Evolutionary conservation across 2,888 invertebrate species (phyloP).

Genomic region (Trichogramma evanescens): DNA sequence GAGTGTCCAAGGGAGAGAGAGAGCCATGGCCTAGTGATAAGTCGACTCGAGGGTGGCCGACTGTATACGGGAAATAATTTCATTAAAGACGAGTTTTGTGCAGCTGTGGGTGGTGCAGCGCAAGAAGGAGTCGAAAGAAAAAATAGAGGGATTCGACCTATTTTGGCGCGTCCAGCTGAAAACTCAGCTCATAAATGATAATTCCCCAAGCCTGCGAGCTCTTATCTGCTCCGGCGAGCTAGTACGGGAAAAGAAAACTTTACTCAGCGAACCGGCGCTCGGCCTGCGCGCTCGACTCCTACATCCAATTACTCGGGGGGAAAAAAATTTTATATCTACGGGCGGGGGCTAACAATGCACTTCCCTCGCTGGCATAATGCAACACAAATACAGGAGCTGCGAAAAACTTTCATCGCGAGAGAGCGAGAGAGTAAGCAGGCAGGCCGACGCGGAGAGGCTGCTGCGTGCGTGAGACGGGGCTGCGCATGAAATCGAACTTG

Average conservation of each 20-base stretch:
- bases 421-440: constrained; percentile 1
- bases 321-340: too few species aligned
- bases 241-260: neutral
- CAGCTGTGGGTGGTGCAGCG: too few species aligned
- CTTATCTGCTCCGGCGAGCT: too few species aligned
- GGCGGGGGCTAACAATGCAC: neutral
- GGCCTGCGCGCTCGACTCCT: too few species aligned
- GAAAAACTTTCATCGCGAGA: neutral
- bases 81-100: too few species aligned
- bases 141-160: too few species aligned
- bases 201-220: too few species aligned
- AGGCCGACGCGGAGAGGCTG: constrained; percentile 11
- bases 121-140: too few species aligned
- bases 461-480: neutral
- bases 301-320: too few species aligned
- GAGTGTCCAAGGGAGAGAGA: constrained; percentile 14
- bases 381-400: constrained; percentile 2
- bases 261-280: neutral
- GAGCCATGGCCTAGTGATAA: constrained; percentile 23
- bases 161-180: too few species aligned
- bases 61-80: too few species aligned
- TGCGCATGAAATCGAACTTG: neutral
- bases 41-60: constrained; percentile 21
- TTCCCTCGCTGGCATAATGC: neutral
- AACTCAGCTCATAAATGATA: too few species aligned